Evolutionary conservation across 2,113 vertebrate species (phyloP).

Genomic region (Myrmecobius fasciatus): DNA sequence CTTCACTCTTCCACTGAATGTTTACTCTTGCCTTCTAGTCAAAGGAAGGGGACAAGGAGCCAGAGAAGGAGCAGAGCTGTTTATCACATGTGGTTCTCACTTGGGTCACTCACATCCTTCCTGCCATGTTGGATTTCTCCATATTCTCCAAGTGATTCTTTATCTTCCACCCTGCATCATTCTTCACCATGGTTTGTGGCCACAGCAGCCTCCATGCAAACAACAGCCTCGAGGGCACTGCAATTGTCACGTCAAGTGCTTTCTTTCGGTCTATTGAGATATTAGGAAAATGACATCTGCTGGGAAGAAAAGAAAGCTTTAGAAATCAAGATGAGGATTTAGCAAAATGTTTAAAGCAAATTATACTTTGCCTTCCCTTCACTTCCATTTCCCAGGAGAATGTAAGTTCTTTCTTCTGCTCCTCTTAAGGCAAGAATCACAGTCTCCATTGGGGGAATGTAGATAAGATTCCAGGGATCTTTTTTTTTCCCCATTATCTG

Average conservation of each 20-base stretch:
- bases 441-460: background rate
- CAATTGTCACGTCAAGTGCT: background rate
- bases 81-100: background rate
- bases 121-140: background rate
- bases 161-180: background rate
- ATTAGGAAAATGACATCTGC: background rate
- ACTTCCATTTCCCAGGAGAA: background rate
- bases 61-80: background rate
- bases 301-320: background rate
- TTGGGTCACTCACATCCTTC: background rate
- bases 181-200: background rate
- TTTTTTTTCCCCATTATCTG: background rate
- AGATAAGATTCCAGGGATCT: background rate
- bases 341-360: background rate
- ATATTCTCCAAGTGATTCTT: background rate
- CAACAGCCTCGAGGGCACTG: background rate
- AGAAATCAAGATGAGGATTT: background rate
- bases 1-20: conserved; percentile 30
- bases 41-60: background rate
- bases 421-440: background rate
- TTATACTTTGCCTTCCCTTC: background rate
- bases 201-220: background rate
- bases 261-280: background rate
- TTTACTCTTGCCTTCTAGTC: conserved; percentile 20
- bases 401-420: background rate